Conservation (phyloP, 2,113 vertebrate species). For the Aptenodytes patagonicus region DNA sequence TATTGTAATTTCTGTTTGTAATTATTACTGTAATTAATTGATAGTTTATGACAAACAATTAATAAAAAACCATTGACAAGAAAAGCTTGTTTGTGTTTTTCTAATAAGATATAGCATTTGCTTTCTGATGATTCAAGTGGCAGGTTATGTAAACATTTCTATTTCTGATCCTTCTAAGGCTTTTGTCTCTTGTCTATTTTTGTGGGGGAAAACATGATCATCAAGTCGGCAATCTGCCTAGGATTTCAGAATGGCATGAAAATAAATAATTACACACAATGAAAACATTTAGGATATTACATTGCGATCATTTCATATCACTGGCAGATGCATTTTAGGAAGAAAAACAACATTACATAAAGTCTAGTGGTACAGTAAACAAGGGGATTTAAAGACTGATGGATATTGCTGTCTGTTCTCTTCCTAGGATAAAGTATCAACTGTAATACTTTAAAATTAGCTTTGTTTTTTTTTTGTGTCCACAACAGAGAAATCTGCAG, state of each 20-base stretch:
- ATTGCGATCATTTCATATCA: conserved; percentile 61
- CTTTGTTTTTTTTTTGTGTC: neutral
- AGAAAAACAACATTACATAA: conserved; percentile 57
- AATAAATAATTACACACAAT: conserved; percentile 65
- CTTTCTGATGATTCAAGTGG: conserved; percentile 46
- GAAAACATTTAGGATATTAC: conserved; percentile 69
- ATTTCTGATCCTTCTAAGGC: conserved; percentile 64
- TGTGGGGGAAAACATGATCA: conserved; percentile 47
- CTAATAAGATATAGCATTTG: conserved; percentile 9
- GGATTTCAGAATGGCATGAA: conserved; percentile 66
- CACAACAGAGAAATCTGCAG: neutral
- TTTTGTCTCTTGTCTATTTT: conserved; percentile 55
- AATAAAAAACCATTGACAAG: neutral
- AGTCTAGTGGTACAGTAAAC: conserved; percentile 58
- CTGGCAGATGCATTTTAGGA: conserved; percentile 41
- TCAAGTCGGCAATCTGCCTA: conserved; percentile 64
- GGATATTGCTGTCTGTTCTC: neutral
- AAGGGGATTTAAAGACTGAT: conserved; percentile 62
- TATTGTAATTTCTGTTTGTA: neutral
- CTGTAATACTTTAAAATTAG: conserved; percentile 23
- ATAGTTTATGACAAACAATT: neutral
- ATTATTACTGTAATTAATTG: conserved; percentile 31
- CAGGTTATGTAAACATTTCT: conserved; percentile 64
- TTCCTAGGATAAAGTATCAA: neutral
- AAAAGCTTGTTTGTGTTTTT: conserved; percentile 30